Percentiles rank a stretch among this genome's conserved stretches.
These are phyloP conservation scores for Cochlearius cochlearius DNA, from an alignment of 2,113 vertebrate species.

Conservation along the genomic window DNA sequence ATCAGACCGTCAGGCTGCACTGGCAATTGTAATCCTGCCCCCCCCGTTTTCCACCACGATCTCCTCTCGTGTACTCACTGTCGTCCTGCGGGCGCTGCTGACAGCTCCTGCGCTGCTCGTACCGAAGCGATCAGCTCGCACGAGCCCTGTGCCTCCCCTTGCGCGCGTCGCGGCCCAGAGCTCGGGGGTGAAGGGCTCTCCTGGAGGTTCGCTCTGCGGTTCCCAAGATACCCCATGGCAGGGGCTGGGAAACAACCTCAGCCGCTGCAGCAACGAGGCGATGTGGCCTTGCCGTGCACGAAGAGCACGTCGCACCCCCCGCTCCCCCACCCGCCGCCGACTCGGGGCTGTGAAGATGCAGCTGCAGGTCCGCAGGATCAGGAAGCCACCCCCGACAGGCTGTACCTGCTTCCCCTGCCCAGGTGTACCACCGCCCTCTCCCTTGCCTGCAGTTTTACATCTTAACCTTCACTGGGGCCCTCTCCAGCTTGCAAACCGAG, in stretches of 20 bases:
- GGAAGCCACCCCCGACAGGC: background rate
- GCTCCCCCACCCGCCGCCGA: background rate
- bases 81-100: background rate
- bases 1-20: background rate
- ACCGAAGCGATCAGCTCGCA: background rate
- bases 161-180: rapidly evolving
- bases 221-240: background rate
- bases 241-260: background rate
- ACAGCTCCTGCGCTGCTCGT: background rate
- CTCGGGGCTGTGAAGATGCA: background rate
- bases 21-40: background rate
- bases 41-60: background rate
- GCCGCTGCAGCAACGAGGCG: background rate
- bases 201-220: background rate
- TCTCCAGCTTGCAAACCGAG: background rate
- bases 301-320: too few species aligned
- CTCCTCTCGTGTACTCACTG: background rate
- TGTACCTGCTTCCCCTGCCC: background rate
- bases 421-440: background rate
- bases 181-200: too few species aligned
- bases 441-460: background rate
- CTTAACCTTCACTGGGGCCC: background rate
- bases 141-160: background rate
- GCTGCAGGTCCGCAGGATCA: background rate
- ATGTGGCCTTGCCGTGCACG: background rate